phyloP scores from a whole-genome alignment of 2,113 vertebrate species.

The Rhodinocichla rosea region DNA sequence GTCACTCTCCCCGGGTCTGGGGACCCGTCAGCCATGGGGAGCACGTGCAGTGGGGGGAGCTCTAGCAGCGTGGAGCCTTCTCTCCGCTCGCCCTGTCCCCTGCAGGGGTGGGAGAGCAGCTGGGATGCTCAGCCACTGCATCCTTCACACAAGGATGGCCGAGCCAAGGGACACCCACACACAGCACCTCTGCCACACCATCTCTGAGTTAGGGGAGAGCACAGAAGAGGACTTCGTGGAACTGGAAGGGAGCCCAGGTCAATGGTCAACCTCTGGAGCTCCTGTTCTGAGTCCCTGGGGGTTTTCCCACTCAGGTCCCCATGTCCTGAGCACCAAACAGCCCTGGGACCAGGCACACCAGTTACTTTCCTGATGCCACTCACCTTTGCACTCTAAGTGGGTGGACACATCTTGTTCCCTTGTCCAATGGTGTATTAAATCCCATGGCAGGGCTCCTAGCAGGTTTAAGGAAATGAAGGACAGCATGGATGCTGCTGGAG shows the following conservation, averaged over 20 bases:
- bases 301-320: not conserved
- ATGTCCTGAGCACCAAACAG: not conserved
- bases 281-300: not conserved
- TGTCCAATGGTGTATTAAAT: not conserved
- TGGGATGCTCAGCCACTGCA: not conserved
- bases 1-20: not conserved
- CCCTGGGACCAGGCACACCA: not conserved
- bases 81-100: not conserved
- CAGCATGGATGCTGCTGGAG: not conserved
- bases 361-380: not conserved
- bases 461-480: not conserved
- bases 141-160: fast-evolving
- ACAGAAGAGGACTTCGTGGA: not conserved
- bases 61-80: not conserved
- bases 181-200: not conserved
- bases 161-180: fast-evolving
- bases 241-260: not conserved
- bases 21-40: not conserved
- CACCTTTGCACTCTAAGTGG: not conserved
- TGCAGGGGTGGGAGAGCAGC: fast-evolving
- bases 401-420: not conserved
- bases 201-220: not conserved
- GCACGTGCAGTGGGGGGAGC: not conserved
- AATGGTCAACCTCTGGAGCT: not conserved
- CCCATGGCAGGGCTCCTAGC: not conserved